phyloP scores from a whole-genome alignment of 2,888 invertebrate species.

The Rhingia rostrata region DNA sequence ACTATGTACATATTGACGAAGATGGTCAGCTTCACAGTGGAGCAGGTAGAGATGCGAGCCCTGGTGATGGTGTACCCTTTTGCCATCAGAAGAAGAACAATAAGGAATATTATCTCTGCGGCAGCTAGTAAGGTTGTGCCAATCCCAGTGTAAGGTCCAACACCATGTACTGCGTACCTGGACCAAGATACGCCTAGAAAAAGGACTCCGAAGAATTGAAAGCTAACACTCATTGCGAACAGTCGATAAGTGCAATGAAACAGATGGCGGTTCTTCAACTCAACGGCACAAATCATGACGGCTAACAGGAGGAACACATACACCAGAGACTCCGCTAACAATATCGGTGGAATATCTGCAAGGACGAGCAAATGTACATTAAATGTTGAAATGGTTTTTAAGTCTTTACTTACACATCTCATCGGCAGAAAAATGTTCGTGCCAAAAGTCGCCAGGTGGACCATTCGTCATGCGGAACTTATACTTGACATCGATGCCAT shows the following conservation, averaged over 20 bases:
- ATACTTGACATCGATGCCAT: slow-evolving; percentile 91
- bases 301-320: slow-evolving; percentile 89
- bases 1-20: slow-evolving; percentile 91
- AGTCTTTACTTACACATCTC: slow-evolving; percentile 91
- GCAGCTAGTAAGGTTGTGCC: slow-evolving; percentile 86
- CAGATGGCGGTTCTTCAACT: slow-evolving; percentile 90
- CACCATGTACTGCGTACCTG: slow-evolving; percentile 90
- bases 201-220: slow-evolving; percentile 89
- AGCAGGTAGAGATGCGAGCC: slow-evolving; percentile 88
- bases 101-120: slow-evolving; percentile 89
- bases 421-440: slow-evolving; percentile 96
- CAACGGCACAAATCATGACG: slow-evolving; percentile 89
- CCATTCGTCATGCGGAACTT: slow-evolving; percentile 95
- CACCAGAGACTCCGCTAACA: slow-evolving; percentile 89
- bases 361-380: slow-evolving; percentile 73
- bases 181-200: slow-evolving; percentile 88
- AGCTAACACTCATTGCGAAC: slow-evolving; percentile 88
- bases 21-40: slow-evolving; percentile 89
- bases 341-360: slow-evolving; percentile 92
- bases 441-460: slow-evolving; percentile 90
- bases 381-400: not conserved
- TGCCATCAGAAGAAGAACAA: slow-evolving; percentile 91
- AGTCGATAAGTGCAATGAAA: slow-evolving; percentile 95
- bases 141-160: slow-evolving; percentile 84
- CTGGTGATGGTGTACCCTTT: slow-evolving; percentile 96